phyloP scores from a whole-genome alignment of 92 coral and sea anemone species.

The Epizoanthus illoricatus region DNA sequence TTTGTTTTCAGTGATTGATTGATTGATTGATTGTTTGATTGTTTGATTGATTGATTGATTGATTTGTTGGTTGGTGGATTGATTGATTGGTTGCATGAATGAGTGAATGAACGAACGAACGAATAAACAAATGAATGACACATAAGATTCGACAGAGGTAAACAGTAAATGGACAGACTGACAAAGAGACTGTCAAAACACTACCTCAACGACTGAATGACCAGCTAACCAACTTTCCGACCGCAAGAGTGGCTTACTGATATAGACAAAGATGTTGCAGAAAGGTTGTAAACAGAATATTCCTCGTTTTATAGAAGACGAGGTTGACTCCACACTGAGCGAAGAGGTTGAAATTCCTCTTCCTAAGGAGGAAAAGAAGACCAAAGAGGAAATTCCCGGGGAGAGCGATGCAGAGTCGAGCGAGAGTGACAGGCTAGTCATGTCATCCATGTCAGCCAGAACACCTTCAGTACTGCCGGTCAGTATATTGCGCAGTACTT shows the following conservation, averaged over 20 bases:
- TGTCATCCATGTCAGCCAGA: conserved; percentile 80
- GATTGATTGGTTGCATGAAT: no score
- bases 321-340: conserved; percentile 64
- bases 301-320: background rate
- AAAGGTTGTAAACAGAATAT: conserved; percentile 2
- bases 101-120: background rate
- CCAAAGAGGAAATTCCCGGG: conserved; percentile 27
- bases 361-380: conserved; percentile 39
- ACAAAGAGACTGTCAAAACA: background rate
- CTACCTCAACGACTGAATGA: background rate
- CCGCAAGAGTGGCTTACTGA: background rate
- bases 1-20: no score
- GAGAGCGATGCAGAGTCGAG: conserved; percentile 84
- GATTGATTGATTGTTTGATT: no score
- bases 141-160: background rate
- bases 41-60: no score
- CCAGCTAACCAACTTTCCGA: background rate
- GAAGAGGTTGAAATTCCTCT: conserved; percentile 81
- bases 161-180: no score
- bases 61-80: no score
- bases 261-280: background rate
- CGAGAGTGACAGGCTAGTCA: conserved; percentile 87
- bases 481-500: background rate
- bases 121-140: background rate
- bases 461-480: conserved; percentile 68